Base-by-base conservation (phyloP, 2,113 vertebrate species). In the Alethe castanea region DNA sequence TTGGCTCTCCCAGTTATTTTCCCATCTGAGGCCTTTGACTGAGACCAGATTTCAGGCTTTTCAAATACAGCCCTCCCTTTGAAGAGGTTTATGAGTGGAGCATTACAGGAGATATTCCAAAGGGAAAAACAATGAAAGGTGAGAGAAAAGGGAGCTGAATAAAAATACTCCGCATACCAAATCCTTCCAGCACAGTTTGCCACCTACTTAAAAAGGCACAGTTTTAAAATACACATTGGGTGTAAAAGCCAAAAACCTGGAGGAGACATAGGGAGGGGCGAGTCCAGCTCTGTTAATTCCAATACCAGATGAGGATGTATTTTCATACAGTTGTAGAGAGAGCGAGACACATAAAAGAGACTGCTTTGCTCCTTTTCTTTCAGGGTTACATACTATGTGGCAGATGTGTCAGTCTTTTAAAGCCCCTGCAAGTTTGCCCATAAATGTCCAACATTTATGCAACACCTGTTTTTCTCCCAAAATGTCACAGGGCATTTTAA, bases 381-480 rank as follows among this genome's bases (percentile, higher is more conserved):
- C 88, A 79, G 88, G 92, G 92, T 96, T 96, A 92, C 95, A 64
- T 90, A 91, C 93, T 96, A 96, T 94, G 83, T 93, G 94, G 94
- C 91, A 97, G 84, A 95, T 95, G 91, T 95, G 95, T 95, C 95
- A 95, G 95, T 94, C 93, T 96, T 94, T 94, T 94, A 97, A 96
- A 96, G 72, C 67, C 88, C 83, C 94, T 91, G 83, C 80, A 96
- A 96, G 94, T 94, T 94, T 94, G 80, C 86, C 82, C 94, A 95
- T 97, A 97, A 97, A 95, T 94, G 94, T 93, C 92, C 79, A 93
- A 94, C 95, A 96, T 96, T 96, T 97, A 96, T 81, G 86, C 94
- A 95, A 93, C 95, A 96, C 96, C 95, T 97, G 95, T 97, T 96
- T 96, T 96, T 95, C 95, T 96, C 92, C 76, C 88, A 48, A 9